A percentile compares a stretch with the other conserved stretches of the same genome.
Evolutionary conservation across 1,140 invertebrate genomes (phyloP).

Genomic region (Drosophila guanche): DNA sequence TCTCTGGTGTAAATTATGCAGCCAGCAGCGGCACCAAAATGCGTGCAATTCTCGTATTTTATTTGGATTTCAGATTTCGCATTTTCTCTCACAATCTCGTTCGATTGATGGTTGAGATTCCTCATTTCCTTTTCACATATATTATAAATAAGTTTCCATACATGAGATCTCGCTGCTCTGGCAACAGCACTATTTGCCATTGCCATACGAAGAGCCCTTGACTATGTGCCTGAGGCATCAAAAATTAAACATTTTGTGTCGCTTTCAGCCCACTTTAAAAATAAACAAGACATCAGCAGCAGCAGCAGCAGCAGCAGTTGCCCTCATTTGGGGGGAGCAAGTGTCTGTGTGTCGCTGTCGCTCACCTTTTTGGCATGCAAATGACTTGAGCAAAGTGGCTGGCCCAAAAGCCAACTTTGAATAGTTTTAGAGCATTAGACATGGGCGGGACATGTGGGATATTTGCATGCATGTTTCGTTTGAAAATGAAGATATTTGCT

Average conservation of each 20-base stretch:
- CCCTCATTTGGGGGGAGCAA: conserved; percentile 47
- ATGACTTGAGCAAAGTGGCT: conserved; percentile 49
- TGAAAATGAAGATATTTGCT: conserved; percentile 62
- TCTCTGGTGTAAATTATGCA: conserved; percentile 64
- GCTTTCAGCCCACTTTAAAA: conserved; percentile 50
- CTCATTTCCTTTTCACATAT: conserved; percentile 28
- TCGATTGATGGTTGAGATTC: no score
- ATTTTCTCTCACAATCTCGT: no score
- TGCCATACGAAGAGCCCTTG: no score
- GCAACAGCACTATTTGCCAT: no score
- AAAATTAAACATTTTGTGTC: conserved; percentile 72
- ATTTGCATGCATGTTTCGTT: conserved; percentile 64
- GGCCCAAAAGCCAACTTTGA: conserved; percentile 41
- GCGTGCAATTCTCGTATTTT: conserved; percentile 51
- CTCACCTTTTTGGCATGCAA: conserved; percentile 69
- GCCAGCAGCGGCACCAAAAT: conserved; percentile 1
- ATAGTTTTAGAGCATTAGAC: conserved; percentile 53
- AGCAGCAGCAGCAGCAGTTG: conserved; percentile 15
- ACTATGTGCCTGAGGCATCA: conserved; percentile 41
- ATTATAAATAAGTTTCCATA: conserved; percentile 30
- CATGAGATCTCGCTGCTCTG: neutral
- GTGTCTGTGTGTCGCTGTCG: conserved; percentile 45
- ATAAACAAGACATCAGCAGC: conserved; percentile 57
- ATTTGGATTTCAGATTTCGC: conserved; percentile 17
- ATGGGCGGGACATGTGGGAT: conserved; percentile 8